These are phyloP conservation scores for Dendrolimus houi DNA, from an alignment of 2,888 invertebrate species.

Conservation along the genomic window DNA sequence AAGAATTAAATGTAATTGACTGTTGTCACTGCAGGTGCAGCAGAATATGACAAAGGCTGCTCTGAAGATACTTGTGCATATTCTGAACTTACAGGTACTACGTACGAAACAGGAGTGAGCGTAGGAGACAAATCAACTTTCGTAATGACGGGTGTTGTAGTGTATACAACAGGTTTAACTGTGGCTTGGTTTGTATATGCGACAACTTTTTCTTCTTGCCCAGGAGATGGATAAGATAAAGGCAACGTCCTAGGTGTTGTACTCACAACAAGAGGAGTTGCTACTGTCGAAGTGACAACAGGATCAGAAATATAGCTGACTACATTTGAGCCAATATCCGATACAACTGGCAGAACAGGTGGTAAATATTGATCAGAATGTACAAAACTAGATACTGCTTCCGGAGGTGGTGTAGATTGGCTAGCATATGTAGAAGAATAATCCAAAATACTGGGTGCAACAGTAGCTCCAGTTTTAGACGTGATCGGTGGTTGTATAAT, in stretches of 20 bases:
- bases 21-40: not conserved
- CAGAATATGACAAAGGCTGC: not conserved
- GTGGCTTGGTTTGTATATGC: not conserved
- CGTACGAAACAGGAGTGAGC: not conserved
- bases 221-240: not conserved
- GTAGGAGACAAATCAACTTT: not conserved
- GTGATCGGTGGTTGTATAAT: not conserved
- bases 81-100: not conserved
- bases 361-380: not conserved
- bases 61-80: not conserved
- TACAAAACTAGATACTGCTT: not conserved
- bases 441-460: not conserved
- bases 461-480: not conserved
- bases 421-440: not conserved
- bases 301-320: not conserved
- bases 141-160: not conserved
- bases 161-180: not conserved
- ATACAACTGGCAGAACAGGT: conserved; percentile 15
- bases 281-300: not conserved
- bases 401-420: not conserved
- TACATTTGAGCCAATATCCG: not conserved
- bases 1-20: not conserved
- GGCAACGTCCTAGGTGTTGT: not conserved
- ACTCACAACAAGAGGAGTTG: not conserved
- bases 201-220: not conserved